Conservation (phyloP, 1,140 invertebrate species). For the Stenopsyche tienmushanensis region DNA sequence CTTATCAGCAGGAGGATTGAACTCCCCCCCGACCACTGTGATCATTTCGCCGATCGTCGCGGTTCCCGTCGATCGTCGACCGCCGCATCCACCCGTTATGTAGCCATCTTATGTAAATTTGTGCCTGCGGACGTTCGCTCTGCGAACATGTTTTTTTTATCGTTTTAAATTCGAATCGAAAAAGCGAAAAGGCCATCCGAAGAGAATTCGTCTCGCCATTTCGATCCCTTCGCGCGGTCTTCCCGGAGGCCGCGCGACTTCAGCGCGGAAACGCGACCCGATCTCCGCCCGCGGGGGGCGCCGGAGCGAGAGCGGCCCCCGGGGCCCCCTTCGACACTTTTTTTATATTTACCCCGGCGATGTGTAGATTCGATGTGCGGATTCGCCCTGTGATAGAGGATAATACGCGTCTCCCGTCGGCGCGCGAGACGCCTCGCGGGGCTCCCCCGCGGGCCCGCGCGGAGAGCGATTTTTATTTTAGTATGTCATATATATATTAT, state of each 20-base stretch:
- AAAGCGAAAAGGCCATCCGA: constrained; percentile 1
- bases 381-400: constrained; percentile 38
- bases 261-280: too few relatives aligned
- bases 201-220: neutral
- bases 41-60: too few relatives aligned
- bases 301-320: constrained; percentile 4
- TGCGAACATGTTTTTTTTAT: neutral
- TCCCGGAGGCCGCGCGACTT: neutral
- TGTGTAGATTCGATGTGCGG: constrained; percentile 39
- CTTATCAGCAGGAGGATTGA: constrained; percentile 60
- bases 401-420: constrained; percentile 20
- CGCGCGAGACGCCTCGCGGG: too few relatives aligned
- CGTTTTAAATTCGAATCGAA: neutral
- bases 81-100: neutral
- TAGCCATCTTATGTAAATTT: neutral
- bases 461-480: constrained; percentile 27
- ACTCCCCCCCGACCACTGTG: constrained; percentile 25
- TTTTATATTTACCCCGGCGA: constrained; percentile 38
- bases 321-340: too few relatives aligned
- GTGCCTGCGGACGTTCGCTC: constrained; percentile 1
- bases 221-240: neutral
- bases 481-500: constrained; percentile 27
- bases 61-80: neutral
- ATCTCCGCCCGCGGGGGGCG: too few relatives aligned
- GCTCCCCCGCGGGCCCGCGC: neutral